Evolutionary conservation across 1,140 invertebrate genomes (phyloP).

Genomic region (Carcinoscorpius rotundicauda): DNA sequence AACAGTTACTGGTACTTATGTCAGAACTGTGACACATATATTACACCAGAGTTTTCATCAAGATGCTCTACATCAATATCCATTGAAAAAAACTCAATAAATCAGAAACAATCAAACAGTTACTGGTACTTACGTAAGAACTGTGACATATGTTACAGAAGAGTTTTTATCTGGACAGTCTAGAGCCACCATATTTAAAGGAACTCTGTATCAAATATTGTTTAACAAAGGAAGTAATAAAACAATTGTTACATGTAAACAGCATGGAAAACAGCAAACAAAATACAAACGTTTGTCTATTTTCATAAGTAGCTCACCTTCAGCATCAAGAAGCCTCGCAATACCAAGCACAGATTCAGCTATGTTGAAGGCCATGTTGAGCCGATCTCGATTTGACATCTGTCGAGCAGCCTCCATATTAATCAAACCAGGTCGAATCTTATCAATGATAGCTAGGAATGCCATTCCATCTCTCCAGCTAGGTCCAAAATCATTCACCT

Average conservation of each 20-base stretch:
- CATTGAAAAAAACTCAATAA: too few relatives aligned
- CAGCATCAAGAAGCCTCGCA: constrained; percentile 79
- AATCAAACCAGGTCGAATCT: constrained; percentile 84
- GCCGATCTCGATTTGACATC: constrained; percentile 56
- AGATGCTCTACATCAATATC: too few relatives aligned
- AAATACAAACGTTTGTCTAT: constrained; percentile 1
- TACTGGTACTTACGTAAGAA: constrained; percentile 82
- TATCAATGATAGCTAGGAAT: constrained; percentile 90
- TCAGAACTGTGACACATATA: too few relatives aligned
- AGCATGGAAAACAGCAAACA: neutral
- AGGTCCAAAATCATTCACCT: constrained; percentile 86
- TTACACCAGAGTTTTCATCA: too few relatives aligned
- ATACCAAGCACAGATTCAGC: constrained; percentile 88
- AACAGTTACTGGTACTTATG: too few relatives aligned
- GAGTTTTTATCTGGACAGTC: too few relatives aligned
- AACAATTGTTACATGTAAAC: neutral
- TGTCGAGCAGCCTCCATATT: constrained; percentile 58
- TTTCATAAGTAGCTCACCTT: constrained; percentile 36
- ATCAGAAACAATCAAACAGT: constrained; percentile 9
- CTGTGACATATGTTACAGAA: constrained; percentile 47
- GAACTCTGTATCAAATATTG: too few relatives aligned
- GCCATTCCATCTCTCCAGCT: constrained; percentile 96
- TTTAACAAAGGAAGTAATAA: too few relatives aligned
- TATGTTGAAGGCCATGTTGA: constrained; percentile 86
- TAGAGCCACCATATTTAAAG: too few relatives aligned